Base-by-base conservation (phyloP, 2,888 invertebrate species). In the Neocrepidodera transversa region DNA sequence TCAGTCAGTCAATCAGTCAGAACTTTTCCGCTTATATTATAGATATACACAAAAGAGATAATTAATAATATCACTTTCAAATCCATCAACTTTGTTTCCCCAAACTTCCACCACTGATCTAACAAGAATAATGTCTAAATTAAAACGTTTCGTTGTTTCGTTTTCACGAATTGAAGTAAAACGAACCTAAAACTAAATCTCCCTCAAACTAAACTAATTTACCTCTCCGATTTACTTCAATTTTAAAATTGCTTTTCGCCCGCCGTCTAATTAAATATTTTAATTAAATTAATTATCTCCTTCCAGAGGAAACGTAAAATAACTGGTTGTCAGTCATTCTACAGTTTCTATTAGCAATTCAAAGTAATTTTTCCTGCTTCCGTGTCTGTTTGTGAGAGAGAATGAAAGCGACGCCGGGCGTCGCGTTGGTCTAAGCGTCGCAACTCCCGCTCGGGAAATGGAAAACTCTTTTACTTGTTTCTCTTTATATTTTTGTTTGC, bases 331-430 rank as follows among this genome's bases (percentile, higher is more conserved):
- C 51, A 28, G 18, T 52, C 51, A 52, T 17, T 28, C 36, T 30
- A 42, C 40, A 52, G 51, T 42, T 51, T 51, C 51, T 51, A 51
- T 51, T 52, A 42, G 51, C 42, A 52, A 52, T 52, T 42, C 40
- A 52, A 42, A 52, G 28, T 52, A 52, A 52, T 54, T 54, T 47
- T 54, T 54, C 45, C 54, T 35, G 40, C 30, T 56, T 48, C 40
- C 48, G 28, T 11, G 35, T 40, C 30, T 26, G 36, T 28, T 55
- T 55, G 43, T 30, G 30, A 13, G 35, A 18, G 23, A 36, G 35
- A 49, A 20, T 23, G 35, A 23, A 35, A n/a, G n/a, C n/a, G n/a
- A n/a, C n/a, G 35, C 35, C 35, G 11, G 1, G 5, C 10, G 11
- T 5, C 11, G 32, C 32, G 32, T 13, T 13, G 32, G 28, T 28